Evolutionary conservation across 1,140 invertebrate genomes (phyloP), one percentile per base, ranked within the genome.

Genomic region (Daktulosphaira vitifoliae): DNA sequence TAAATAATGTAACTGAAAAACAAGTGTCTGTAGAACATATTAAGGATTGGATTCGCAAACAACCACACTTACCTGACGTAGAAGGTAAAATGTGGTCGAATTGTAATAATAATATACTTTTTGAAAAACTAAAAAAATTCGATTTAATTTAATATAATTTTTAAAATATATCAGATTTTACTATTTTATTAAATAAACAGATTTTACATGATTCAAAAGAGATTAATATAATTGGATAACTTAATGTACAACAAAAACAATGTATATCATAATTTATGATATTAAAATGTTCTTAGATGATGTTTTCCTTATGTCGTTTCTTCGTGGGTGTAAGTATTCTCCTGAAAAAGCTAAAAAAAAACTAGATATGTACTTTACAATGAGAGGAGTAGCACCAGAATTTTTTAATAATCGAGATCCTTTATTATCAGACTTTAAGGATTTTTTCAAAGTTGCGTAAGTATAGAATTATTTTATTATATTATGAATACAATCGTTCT

Each of bases 311-410:
- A 81, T 85, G 73, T 86, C 85, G 0, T 91, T 90, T 74, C 73
- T 92, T 22, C 78, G 88, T 26, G 88, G 88, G 9, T 88, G 85
- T 74, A 92, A 90, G 76, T 89, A 86, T 71, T 89, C 87, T 18
- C 71, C 90, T 67, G 88, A 90, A 71, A 86, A 87, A 72, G 83
- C 84, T 18, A 91, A 91, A 74, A 78, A 79, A 69, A 92, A 92
- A 76, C 71, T 92, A 48, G 89, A 92, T 73, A 84, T 86, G 76
- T 88, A 84, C 72, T 88, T 88, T 72, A 88, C 89, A 15, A 90
- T 91, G 88, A 78, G 88, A 25, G 80, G 84, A 7, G 84, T 87
- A 1, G 81, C 86, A 18, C 89, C 89, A 0, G 89, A 92, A 73
- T 89, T 91, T 73, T 91, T 90, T 72, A 76, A 77, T 44, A 84